Base-by-base conservation (phyloP, 2,888 invertebrate genomes). In the Zhengitettix transpicula region DNA sequence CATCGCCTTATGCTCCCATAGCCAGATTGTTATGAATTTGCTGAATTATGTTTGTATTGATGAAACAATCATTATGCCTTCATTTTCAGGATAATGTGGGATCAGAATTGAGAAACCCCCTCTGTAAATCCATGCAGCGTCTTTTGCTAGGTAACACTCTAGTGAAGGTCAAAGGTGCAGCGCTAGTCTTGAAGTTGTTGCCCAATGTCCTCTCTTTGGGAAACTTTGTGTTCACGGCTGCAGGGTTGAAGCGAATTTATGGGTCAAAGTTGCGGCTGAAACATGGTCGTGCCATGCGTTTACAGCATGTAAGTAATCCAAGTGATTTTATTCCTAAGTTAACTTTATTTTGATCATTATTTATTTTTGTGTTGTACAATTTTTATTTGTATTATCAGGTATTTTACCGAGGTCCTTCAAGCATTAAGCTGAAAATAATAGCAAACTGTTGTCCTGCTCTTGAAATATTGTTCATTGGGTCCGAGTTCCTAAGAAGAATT, bases 351-450 rank as follows among this genome's bases (percentile, higher is more conserved):
- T n/a, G n/a, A n/a, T n/a, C n/a, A n/a, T n/a, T n/a, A n/a, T n/a
- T n/a, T n/a, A n/a, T n/a, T n/a, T n/a, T n/a, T n/a, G n/a, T n/a
- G n/a, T n/a, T n/a, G n/a, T n/a, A n/a, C n/a, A n/a, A 2, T 47
- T 3, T 47, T 47, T 47, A 8, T 40, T 40, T 55, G 17, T 42
- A 42, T 17, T 57, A 53, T 11, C 54, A 60, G 60, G 60, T 56
- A 16, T 57, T 56, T 44, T 63, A 63, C 42, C 56, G 60, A 15
- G 63, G 63, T 12, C 58, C 59, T n/a, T 63, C 63, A 5, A 52
- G 60, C 52, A 51, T 57, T 12, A 61, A 61, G 28, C 55, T 63
- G 52, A 58, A 61, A 44, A 52, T 61, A 1, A 28, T 63, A 15
- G 63, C 58, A 11, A 60, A 56, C 40, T 61, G 60, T 44, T 63